phyloP scores from a whole-genome alignment of 2,113 vertebrate species.

The Greenwoodochromis staneri region DNA sequence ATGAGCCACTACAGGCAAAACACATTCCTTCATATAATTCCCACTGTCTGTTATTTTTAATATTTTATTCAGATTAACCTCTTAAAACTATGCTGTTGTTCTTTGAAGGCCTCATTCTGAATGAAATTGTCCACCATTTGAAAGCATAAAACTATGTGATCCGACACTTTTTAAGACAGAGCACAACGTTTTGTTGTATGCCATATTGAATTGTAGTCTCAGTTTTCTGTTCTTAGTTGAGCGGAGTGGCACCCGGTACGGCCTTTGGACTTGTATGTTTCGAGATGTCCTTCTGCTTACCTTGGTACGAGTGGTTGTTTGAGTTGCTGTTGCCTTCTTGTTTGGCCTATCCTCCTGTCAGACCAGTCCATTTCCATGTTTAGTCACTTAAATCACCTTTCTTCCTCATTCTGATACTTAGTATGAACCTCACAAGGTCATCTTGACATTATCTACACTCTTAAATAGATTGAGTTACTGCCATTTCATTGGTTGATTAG shows the following conservation, averaged over 20 bases:
- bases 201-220: neutral
- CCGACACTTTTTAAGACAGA: fast-evolving
- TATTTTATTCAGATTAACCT: neutral
- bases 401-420: neutral
- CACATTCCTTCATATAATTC: fast-evolving
- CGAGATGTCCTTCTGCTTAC: neutral
- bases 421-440: neutral
- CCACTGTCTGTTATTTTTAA: neutral
- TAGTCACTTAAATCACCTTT: neutral
- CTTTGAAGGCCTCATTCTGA: neutral
- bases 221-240: neutral
- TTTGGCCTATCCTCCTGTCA: neutral
- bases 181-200: neutral
- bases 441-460: neutral
- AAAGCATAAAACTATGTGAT: neutral
- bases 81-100: neutral
- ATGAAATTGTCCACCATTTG: neutral
- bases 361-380: too few species aligned
- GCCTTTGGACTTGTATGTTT: neutral
- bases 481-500: neutral
- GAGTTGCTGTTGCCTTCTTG: neutral
- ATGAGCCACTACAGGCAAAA: neutral
- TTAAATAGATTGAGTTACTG: neutral
- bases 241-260: fast-evolving
- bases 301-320: neutral